A percentile compares a stretch with the other conserved stretches of the same genome.
Evolutionary conservation across 2,888 invertebrate genomes (phyloP).

Genomic region (Lasioglossum leucozonium): DNA sequence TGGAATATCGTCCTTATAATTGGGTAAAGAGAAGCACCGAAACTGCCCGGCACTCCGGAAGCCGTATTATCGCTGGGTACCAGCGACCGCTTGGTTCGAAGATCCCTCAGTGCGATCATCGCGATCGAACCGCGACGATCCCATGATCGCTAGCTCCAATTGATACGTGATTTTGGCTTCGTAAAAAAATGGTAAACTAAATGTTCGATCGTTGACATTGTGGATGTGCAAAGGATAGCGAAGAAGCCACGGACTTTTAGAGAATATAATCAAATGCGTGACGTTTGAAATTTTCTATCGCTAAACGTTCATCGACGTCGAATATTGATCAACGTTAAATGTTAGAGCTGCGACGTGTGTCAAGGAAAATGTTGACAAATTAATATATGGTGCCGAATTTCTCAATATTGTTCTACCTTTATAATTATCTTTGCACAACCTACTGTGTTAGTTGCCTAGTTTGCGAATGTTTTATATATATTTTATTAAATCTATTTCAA

Average conservation of each 20-base stretch:
- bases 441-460: conserved; percentile 1
- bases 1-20: conserved; percentile 81
- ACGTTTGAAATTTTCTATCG: neutral
- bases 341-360: neutral
- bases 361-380: neutral
- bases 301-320: neutral
- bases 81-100: conserved; percentile 42
- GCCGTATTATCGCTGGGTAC: conserved; percentile 74
- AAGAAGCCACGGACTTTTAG: neutral
- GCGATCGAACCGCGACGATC: conserved; percentile 56
- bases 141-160: conserved; percentile 33
- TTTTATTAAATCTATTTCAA: too few species aligned
- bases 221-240: conserved; percentile 50
- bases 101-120: conserved; percentile 56
- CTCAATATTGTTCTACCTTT: neutral
- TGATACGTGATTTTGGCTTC: conserved; percentile 20
- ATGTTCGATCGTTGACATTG: conserved; percentile 3
- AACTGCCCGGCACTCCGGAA: conserved; percentile 81
- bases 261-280: neutral
- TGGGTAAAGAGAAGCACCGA: conserved; percentile 84
- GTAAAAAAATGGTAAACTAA: conserved; percentile 48
- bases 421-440: conserved; percentile 44
- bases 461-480: neutral
- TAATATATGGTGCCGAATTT: neutral
- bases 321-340: neutral